Evolutionary conservation across 2,888 invertebrate species (phyloP), one percentile per base, ranked within the genome.

Genomic region (Podotricha telesiphe): DNA sequence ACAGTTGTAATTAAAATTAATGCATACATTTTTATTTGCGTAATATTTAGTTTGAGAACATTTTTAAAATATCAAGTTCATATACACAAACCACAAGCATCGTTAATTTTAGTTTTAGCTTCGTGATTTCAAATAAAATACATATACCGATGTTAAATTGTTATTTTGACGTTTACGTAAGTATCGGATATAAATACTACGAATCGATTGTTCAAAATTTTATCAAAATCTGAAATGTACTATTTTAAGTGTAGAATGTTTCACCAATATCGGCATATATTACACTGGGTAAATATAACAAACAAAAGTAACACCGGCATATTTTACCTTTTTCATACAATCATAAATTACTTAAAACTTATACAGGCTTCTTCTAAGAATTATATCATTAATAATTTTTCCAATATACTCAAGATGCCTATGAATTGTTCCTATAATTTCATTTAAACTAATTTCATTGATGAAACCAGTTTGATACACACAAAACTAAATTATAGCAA

Each of bases 1-100:
- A 62, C 55, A 71, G 68, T 73, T 74, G 66, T 73, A 71, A 74
- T 74, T 74, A 73, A 73, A 74, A 71, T 69, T 73, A 72, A 71
- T 70, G 59, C 65, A 69, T 65, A 61, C 34, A 42, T 69, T 72
- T 69, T 69, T 59, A 70, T 66, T 63, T 45, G 42, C 28, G 22
- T 15, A 22, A 19, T 56, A 55, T 45, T 53, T 51, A 59, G 59
- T 45, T 42, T n/a, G 22, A 42, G 62, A 51, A 56, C 28, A 63
- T 61, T 67, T 56, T 45, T 45, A 5, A 22, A 45, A 59, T 42
- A 15, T 42, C 42, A 59, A 59, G 42, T 59, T 22, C n/a, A 42
- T 17, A 59, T 45, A 45, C 59, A 22, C 59, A 22, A n/a, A 45
- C 59, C 22, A 59, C 59, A 45, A 45, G 59, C n/a, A 22, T 42